A percentile compares a stretch with the other conserved stretches of the same genome.
Conservation (phyloP, 92 coral and sea anemone species). For the Zoanthus sociatus region DNA sequence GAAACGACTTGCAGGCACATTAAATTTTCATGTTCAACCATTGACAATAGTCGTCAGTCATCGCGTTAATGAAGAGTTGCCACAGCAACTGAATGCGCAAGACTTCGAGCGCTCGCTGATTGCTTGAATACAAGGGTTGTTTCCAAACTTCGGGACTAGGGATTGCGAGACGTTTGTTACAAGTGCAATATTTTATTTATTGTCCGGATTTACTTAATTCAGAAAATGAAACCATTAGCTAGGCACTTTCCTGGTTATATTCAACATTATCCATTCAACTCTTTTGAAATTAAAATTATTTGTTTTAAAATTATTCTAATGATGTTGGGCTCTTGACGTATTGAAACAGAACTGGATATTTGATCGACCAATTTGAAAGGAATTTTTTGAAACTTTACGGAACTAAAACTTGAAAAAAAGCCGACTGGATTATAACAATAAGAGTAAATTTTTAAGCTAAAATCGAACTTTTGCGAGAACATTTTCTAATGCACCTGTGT, state of each 20-base stretch:
- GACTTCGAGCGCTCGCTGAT: constrained; percentile 6
- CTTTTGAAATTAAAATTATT: too few species aligned
- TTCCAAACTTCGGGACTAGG: neutral
- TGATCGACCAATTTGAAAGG: too few species aligned
- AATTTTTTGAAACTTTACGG: too few species aligned
- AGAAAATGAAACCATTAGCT: too few species aligned
- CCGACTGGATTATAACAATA: too few species aligned
- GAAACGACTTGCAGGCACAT: constrained; percentile 21
- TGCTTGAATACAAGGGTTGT: constrained; percentile 2
- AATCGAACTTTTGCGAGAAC: neutral
- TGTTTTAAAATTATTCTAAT: too few species aligned
- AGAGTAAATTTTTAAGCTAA: neutral
- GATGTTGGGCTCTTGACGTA: too few species aligned
- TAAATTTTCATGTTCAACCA: constrained; percentile 38
- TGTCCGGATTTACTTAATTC: neutral
- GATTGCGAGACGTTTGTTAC: neutral
- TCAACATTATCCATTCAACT: too few species aligned
- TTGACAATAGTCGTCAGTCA: constrained; percentile 45
- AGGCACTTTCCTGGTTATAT: too few species aligned
- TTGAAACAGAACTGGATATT: too few species aligned
- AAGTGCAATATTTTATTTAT: neutral
- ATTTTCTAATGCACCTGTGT: constrained; percentile 18
- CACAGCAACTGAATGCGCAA: constrained; percentile 46
- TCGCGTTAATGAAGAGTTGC: constrained; percentile 40
- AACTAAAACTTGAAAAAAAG: too few species aligned